These are phyloP conservation scores for Danio rerio DNA, from an alignment of 2,113 vertebrate genomes.

Conservation along the genomic window DNA sequence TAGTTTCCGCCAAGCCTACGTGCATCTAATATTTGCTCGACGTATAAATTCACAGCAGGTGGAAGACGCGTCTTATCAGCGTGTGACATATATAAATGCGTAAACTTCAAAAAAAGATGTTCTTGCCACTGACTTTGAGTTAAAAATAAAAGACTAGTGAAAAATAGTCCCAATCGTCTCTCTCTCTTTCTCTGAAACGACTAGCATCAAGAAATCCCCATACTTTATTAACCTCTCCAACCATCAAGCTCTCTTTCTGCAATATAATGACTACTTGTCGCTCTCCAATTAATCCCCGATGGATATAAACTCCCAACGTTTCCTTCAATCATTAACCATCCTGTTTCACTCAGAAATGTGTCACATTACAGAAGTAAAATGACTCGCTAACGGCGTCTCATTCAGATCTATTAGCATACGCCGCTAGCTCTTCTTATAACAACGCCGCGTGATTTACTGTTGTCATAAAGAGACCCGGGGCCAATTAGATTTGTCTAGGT, in stretches of 20 bases:
- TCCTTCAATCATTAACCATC: neutral
- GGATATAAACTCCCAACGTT: neutral
- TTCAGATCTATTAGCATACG: conserved; percentile 17
- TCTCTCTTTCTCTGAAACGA: neutral
- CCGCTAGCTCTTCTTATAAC: conserved; percentile 52
- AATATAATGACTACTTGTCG: neutral
- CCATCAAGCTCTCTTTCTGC: neutral
- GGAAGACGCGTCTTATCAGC: neutral
- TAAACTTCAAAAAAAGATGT: neutral
- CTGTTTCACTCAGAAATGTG: conserved; percentile 13
- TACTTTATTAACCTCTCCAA: neutral
- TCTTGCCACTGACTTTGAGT: neutral
- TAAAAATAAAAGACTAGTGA: neutral
- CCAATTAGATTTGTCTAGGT: conserved; percentile 71
- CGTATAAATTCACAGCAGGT: neutral
- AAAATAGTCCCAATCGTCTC: neutral
- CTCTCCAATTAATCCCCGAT: conserved; percentile 11
- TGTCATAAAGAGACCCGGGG: conserved; percentile 69
- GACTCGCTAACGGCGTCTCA: neutral
- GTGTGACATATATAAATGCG: neutral
- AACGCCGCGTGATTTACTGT: conserved; percentile 75
- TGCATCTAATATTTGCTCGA: neutral
- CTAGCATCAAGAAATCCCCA: neutral
- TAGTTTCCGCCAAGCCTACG: neutral
- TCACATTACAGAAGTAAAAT: conserved; percentile 19